phyloP scores from a whole-genome alignment of 2,888 invertebrate species.

The Cacoxenus indagator region DNA sequence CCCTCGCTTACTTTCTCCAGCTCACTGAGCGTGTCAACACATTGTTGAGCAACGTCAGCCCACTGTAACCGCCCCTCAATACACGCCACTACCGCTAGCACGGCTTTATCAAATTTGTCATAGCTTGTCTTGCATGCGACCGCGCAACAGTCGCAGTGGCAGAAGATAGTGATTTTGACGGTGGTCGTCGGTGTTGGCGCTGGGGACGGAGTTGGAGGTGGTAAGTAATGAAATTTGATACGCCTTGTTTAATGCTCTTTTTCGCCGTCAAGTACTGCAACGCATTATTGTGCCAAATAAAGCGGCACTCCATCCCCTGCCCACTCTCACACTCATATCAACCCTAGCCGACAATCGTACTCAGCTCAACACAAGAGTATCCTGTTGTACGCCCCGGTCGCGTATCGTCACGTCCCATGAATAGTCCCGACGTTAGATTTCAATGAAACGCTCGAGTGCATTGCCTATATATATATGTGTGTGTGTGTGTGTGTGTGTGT shows the following conservation, averaged over 20 bases:
- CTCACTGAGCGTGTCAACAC: neutral
- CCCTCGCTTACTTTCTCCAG: neutral
- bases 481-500: neutral
- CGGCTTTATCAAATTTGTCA: slow-evolving; percentile 10
- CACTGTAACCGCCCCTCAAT: neutral
- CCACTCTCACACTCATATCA: neutral
- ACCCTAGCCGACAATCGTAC: neutral
- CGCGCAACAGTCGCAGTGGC: neutral
- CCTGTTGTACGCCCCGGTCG: too few species aligned
- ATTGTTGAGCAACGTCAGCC: slow-evolving; percentile 7
- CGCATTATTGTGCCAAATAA: slow-evolving; percentile 41
- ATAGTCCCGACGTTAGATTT: slow-evolving; percentile 37
- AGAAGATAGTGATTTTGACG: neutral
- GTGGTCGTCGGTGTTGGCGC: neutral
- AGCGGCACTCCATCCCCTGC: slow-evolving; percentile 34
- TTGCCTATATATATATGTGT: neutral
- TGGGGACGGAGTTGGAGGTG: slow-evolving; percentile 35
- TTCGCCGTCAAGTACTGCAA: slow-evolving; percentile 41
- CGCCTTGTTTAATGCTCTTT: slow-evolving; percentile 72
- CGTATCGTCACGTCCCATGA: slow-evolving; percentile 19
- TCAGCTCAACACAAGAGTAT: neutral
- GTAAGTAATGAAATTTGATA: slow-evolving; percentile 71
- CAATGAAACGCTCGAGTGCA: slow-evolving; percentile 59
- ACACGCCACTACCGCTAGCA: neutral
- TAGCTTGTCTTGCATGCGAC: too few species aligned